Conservation (phyloP, 23 tunicate genomes). For the Corella eumyota region DNA sequence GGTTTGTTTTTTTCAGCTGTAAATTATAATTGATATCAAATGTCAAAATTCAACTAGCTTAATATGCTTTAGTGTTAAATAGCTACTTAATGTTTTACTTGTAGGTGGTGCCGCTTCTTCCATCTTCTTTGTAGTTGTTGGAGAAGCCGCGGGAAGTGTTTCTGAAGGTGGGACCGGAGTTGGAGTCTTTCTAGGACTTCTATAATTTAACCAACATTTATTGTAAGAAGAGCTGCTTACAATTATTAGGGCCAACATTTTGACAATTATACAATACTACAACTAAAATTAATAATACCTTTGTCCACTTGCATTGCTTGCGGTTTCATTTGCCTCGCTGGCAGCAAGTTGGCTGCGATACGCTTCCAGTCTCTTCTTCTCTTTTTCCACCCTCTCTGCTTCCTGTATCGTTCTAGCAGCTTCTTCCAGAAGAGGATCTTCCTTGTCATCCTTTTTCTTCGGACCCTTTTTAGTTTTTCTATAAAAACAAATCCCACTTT, state of each 20-base stretch:
- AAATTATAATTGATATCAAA: no score
- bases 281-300: background rate
- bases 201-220: background rate
- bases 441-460: constrained; percentile 35
- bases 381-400: constrained; percentile 39
- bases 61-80: no score
- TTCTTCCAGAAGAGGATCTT: constrained; percentile 40
- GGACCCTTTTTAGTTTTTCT: constrained; percentile 18
- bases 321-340: constrained; percentile 19
- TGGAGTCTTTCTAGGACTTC: constrained; percentile 23
- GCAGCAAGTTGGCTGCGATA: constrained; percentile 45
- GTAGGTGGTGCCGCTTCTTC: background rate
- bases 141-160: background rate
- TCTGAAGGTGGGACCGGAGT: constrained; percentile 11
- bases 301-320: constrained; percentile 12
- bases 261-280: background rate
- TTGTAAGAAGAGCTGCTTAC: background rate
- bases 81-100: no score
- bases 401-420: constrained; percentile 48
- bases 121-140: background rate
- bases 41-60: no score
- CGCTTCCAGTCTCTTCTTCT: constrained; percentile 45
- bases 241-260: background rate
- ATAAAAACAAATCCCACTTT: background rate
- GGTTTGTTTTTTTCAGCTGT: constrained; percentile 1